These are phyloP conservation scores for Maccullochella peelii DNA, from an alignment of 2,113 vertebrate genomes.

Conservation along the genomic window DNA sequence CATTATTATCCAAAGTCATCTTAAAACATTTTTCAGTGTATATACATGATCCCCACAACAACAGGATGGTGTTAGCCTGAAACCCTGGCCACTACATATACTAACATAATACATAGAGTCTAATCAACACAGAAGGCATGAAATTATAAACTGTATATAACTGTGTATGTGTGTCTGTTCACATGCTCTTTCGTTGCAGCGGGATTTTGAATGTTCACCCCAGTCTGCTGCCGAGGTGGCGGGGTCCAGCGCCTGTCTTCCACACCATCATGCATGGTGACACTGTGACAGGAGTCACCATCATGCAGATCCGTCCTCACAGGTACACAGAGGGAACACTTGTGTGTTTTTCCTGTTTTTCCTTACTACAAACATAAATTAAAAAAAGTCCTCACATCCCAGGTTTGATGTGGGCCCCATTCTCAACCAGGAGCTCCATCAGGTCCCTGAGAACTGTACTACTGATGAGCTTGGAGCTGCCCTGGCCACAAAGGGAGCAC, in stretches of 20 bases:
- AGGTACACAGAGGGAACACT: slow-evolving; percentile 77
- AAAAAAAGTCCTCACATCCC: neutral
- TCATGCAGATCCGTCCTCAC: slow-evolving; percentile 95
- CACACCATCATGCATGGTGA: slow-evolving; percentile 93
- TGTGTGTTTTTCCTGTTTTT: neutral
- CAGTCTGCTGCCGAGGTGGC: slow-evolving; percentile 94
- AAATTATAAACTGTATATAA: neutral
- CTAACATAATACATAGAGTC: neutral
- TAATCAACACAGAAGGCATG: neutral
- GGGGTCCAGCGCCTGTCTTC: slow-evolving; percentile 93
- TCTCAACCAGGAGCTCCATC: slow-evolving; percentile 87
- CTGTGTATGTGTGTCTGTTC: neutral
- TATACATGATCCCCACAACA: neutral
- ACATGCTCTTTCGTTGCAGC: slow-evolving; percentile 73
- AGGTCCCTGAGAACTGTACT: slow-evolving; percentile 86
- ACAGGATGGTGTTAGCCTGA: neutral
- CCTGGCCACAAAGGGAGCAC: slow-evolving; percentile 88
- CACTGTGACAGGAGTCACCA: slow-evolving; percentile 89
- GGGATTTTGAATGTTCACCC: slow-evolving; percentile 95
- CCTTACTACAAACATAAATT: neutral
- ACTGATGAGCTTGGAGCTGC: slow-evolving; percentile 87
- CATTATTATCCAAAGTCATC: neutral
- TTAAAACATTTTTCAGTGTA: neutral
- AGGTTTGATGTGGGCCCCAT: slow-evolving; percentile 97
- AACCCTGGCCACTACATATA: neutral